A percentile compares a stretch with the other conserved stretches of the same genome.
phyloP scores from a whole-genome alignment of 30 jellyfish, hydroid and myxozoan species.

The Catostylus mosaicus region DNA sequence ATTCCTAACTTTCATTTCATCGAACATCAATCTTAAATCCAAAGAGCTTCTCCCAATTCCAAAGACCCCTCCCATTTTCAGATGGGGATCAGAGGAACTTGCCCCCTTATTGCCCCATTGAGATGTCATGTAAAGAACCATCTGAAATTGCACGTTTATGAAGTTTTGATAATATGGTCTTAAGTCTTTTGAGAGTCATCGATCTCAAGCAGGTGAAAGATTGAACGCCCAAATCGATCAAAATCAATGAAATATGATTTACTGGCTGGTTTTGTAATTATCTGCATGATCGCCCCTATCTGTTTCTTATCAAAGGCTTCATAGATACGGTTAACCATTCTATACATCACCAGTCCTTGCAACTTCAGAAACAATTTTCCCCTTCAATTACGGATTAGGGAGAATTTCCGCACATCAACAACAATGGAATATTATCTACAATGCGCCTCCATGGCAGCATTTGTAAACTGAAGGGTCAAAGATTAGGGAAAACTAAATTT shows the following conservation, averaged over 20 bases:
- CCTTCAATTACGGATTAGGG: neutral
- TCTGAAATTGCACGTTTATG: too few relatives aligned
- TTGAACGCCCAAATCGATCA: too few relatives aligned
- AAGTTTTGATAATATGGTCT: too few relatives aligned
- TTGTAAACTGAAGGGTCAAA: neutral
- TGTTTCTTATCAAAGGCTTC: neutral
- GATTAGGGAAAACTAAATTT: neutral
- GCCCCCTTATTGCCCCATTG: too few relatives aligned
- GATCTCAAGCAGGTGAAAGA: too few relatives aligned
- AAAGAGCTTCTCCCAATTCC: too few relatives aligned
- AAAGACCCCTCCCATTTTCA: too few relatives aligned
- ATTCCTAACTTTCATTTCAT: too few relatives aligned
- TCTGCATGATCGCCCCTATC: slow-evolving; percentile 9
- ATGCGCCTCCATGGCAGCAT: neutral
- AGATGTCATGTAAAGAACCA: too few relatives aligned
- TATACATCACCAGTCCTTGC: neutral
- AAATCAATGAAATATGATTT: neutral
- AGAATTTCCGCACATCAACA: neutral
- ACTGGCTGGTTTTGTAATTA: slow-evolving; percentile 7
- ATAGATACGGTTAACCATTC: neutral
- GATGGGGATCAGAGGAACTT: too few relatives aligned
- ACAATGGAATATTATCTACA: neutral
- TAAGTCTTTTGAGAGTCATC: too few relatives aligned
- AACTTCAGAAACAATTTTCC: neutral
- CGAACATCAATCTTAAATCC: too few relatives aligned